Evolutionary conservation across 2,797 vertebrate genomes (phyloP), one percentile per base, ranked within the genome.

Genomic region (Linurgus olivaceus): DNA sequence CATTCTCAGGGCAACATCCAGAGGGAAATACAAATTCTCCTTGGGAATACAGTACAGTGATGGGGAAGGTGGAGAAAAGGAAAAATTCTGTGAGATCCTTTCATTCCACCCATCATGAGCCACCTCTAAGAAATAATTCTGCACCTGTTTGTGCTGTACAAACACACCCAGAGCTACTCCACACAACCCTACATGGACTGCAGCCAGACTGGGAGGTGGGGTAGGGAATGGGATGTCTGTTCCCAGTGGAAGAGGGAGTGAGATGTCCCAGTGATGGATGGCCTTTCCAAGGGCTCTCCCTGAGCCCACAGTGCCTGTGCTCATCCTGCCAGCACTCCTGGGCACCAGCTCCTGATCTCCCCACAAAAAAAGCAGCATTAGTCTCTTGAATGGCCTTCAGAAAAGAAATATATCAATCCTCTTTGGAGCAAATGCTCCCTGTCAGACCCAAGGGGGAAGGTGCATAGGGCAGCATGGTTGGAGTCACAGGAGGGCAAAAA

Each of bases 131-230:
- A 31, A 70, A 72, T 14, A 54, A 75, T 21, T 31, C n/a, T 10
- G 51, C 48, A 52, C 66, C 66, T 55, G 4, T n/a, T 84, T 54
- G 1, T 29, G 51, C 58, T 63, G 6, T 8, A 61, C 40, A 37
- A 51, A 70, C 74, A 66, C 35, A 25, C 33, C 17, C 0, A 0
- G 52, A 42, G 68, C 61, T 47, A 4, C 57, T 68, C 68, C 45
- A 31, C n/a, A 44, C 54, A 18, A 1, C 17, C 12, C 0, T 6
- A 1, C 21, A 2, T 0, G 11, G 51, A 4, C 70, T 68, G 79
- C 83, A 70, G 77, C 19, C 51, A 38, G 63, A 9, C 57, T 20
- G 17, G 9, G 54, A 52, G 88, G 26, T 66, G 87, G 79, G 61
- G 16, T 0, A 8, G 50, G 38, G 31, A 74, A 29, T 3, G 1